A percentile compares a stretch with the other conserved stretches of the same genome.
Conservation (phyloP, 1,140 invertebrate genomes). For the Orchesella cincta region DNA sequence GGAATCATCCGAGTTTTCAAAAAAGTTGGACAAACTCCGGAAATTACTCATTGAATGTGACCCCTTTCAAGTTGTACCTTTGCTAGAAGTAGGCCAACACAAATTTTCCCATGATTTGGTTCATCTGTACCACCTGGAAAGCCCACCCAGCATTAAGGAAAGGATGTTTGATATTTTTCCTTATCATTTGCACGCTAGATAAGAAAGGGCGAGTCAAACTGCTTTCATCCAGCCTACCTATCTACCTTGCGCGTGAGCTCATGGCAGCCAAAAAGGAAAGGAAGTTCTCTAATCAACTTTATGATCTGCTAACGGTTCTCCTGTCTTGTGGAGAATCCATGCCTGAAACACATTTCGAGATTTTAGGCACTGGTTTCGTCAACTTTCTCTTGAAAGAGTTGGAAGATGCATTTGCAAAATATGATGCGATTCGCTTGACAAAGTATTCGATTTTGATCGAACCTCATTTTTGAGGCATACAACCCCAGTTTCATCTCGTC, state of each 20-base stretch:
- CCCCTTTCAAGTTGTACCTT: not conserved
- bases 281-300: not conserved
- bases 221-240: not conserved
- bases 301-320: not conserved
- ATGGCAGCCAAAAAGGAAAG: not conserved
- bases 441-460: too few species aligned
- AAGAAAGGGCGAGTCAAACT: not conserved
- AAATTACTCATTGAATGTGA: not conserved
- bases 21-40: not conserved
- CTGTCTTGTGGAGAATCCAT: not conserved
- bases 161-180: constrained; percentile 9
- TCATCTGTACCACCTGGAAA: constrained; percentile 16
- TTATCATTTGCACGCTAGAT: constrained; percentile 1
- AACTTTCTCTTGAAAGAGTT: constrained; percentile 12
- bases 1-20: not conserved
- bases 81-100: not conserved
- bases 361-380: constrained; percentile 4
- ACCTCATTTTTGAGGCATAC: too few species aligned
- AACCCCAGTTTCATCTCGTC: too few species aligned
- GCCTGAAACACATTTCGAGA: not conserved
- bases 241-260: not conserved
- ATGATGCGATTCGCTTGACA: too few species aligned
- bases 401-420: not conserved
- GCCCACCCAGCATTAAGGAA: not conserved
- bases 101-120: not conserved